Evolutionary conservation across 2,113 vertebrate species (phyloP).

Genomic region (Promerops cafer): DNA sequence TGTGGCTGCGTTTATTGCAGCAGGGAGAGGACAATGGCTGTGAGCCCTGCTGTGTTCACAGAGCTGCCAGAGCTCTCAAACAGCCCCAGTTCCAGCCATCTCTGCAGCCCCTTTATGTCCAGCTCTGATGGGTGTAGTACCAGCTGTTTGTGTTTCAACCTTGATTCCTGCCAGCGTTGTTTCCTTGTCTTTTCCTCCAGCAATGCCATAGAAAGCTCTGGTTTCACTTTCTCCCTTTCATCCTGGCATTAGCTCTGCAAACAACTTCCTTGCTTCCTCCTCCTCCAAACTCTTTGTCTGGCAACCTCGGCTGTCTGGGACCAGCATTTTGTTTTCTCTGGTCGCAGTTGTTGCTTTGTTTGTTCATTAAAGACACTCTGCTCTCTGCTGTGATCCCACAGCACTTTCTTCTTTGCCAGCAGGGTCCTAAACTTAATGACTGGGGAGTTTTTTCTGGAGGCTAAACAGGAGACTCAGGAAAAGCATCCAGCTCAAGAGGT

Average conservation of each 20-base stretch:
- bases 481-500: slow-evolving; percentile 23
- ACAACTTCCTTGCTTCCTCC: background rate
- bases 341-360: background rate
- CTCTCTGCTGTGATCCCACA: slow-evolving; percentile 9
- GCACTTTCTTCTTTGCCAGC: background rate
- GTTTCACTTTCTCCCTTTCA: slow-evolving; percentile 36
- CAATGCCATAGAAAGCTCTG: background rate
- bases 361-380: slow-evolving; percentile 2
- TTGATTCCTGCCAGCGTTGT: background rate
- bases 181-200: background rate
- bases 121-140: background rate
- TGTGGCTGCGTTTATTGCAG: background rate
- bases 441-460: background rate
- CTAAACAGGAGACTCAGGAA: background rate
- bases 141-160: background rate
- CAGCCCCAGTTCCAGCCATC: background rate
- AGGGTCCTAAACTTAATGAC: background rate
- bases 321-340: slow-evolving; percentile 14
- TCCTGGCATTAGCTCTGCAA: slow-evolving; percentile 20
- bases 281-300: background rate
- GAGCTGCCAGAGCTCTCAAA: background rate
- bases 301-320: background rate
- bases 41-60: background rate
- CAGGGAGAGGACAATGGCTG: background rate
- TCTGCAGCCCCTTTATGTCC: background rate